These are phyloP conservation scores for Halcyon senegalensis DNA, from an alignment of 2,113 vertebrate genomes.

Conservation along the genomic window DNA sequence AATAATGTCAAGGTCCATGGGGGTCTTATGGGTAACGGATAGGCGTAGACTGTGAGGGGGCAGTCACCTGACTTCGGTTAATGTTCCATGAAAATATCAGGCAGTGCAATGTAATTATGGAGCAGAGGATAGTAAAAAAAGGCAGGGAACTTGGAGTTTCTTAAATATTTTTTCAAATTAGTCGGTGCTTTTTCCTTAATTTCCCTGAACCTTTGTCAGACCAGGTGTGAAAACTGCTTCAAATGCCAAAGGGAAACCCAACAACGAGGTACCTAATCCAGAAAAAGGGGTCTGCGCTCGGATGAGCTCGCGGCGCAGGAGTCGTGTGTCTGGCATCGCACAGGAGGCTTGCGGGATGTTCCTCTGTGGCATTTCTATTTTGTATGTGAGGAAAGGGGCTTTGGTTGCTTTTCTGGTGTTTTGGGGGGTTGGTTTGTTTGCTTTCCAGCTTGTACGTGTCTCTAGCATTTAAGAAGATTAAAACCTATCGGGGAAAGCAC, in stretches of 20 bases:
- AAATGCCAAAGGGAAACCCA: neutral
- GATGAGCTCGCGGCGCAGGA: neutral
- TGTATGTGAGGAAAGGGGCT: neutral
- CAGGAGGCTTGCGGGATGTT: neutral
- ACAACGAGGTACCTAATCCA: neutral
- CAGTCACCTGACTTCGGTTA: slow-evolving; percentile 90
- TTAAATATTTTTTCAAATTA: slow-evolving; percentile 83
- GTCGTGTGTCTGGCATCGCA: neutral
- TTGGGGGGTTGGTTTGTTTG: neutral
- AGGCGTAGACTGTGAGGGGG: slow-evolving; percentile 83
- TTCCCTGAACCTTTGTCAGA: neutral
- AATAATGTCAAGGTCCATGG: slow-evolving; percentile 90
- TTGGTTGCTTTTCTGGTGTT: neutral
- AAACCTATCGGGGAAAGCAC: neutral
- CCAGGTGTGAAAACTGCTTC: slow-evolving; percentile 1
- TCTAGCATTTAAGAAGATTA: neutral
- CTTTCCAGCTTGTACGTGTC: neutral
- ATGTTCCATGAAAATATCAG: slow-evolving; percentile 99
- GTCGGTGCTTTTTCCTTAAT: neutral
- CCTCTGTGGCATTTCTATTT: fast-evolving
- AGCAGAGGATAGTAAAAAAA: slow-evolving; percentile 83
- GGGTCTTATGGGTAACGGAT: slow-evolving; percentile 89
- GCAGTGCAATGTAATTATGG: slow-evolving; percentile 93
- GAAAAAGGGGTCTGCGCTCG: neutral
- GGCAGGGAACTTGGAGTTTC: slow-evolving; percentile 78